phyloP scores from a whole-genome alignment of 2,797 vertebrate genomes.

The Eulemur coronatus region DNA sequence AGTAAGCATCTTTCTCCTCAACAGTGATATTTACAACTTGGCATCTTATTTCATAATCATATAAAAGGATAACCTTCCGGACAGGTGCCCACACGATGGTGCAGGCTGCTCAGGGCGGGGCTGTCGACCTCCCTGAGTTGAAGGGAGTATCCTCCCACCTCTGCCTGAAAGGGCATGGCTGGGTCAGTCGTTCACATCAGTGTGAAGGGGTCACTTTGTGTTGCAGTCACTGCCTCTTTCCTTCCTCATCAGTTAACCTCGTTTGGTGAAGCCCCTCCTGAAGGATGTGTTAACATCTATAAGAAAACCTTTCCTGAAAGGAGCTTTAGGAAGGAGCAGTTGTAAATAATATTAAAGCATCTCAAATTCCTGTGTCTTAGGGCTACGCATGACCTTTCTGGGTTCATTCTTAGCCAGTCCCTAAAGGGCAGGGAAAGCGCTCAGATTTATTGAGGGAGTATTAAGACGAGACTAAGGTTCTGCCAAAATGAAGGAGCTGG shows the following conservation, averaged over 20 bases:
- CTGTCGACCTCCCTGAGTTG: background rate
- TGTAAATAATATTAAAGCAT: background rate
- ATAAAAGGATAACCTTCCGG: background rate
- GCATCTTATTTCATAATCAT: slow-evolving; percentile 38
- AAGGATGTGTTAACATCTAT: background rate
- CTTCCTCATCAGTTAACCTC: background rate
- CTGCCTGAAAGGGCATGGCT: background rate
- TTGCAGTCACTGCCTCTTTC: background rate
- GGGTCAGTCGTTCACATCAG: background rate
- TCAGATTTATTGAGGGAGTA: background rate
- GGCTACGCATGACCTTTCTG: background rate
- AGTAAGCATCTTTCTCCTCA: slow-evolving; percentile 11
- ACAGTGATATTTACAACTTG: background rate
- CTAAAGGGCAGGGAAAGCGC: background rate
- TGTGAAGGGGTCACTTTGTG: background rate
- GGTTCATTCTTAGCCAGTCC: background rate
- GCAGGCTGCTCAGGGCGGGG: background rate
- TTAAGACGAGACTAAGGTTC: background rate
- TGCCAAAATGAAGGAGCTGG: background rate
- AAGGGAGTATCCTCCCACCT: background rate
- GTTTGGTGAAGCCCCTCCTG: background rate
- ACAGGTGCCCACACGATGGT: background rate
- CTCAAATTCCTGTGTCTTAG: background rate
- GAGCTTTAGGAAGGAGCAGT: background rate
- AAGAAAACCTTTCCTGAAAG: background rate